phyloP scores from a whole-genome alignment of 2,888 invertebrate genomes.

The Criorhina ranunculi region DNA sequence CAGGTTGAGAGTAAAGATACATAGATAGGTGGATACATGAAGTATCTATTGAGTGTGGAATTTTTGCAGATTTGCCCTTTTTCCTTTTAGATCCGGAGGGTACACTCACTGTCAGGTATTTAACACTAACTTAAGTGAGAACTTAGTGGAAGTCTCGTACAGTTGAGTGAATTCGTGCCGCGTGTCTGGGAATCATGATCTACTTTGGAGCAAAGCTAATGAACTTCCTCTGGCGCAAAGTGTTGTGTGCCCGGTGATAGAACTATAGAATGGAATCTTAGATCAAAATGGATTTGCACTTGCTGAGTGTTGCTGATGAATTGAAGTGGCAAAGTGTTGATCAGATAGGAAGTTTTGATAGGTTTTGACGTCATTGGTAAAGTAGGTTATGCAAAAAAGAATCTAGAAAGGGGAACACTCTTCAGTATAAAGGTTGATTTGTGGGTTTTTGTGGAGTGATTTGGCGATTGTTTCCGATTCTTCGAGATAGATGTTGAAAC shows the following conservation, averaged over 20 bases:
- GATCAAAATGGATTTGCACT: slow-evolving; percentile 62
- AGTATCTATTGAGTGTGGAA: slow-evolving; percentile 25
- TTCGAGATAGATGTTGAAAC: no score
- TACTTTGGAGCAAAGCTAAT: slow-evolving; percentile 71
- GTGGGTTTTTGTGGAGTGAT: neutral
- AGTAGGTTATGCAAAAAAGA: slow-evolving; percentile 39
- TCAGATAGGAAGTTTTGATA: slow-evolving; percentile 28
- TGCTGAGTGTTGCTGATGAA: slow-evolving; percentile 54
- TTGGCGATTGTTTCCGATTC: neutral
- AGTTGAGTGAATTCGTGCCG: slow-evolving; percentile 62
- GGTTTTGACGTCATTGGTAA: neutral
- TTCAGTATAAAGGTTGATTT: neutral
- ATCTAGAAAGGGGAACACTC: neutral
- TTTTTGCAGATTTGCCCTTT: slow-evolving; percentile 39
- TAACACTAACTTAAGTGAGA: slow-evolving; percentile 66
- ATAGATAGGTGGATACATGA: neutral
- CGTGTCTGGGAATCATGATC: slow-evolving; percentile 70
- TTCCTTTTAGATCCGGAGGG: slow-evolving; percentile 42
- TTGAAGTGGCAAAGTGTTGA: slow-evolving; percentile 54
- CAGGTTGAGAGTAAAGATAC: slow-evolving; percentile 7
- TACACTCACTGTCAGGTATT: slow-evolving; percentile 57
- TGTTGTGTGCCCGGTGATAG: slow-evolving; percentile 38
- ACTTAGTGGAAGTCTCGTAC: slow-evolving; percentile 40
- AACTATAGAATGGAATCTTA: slow-evolving; percentile 44
- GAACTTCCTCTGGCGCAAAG: slow-evolving; percentile 57